phyloP scores from a whole-genome alignment of 1,140 invertebrate genomes.

The Drosophila azteca region DNA sequence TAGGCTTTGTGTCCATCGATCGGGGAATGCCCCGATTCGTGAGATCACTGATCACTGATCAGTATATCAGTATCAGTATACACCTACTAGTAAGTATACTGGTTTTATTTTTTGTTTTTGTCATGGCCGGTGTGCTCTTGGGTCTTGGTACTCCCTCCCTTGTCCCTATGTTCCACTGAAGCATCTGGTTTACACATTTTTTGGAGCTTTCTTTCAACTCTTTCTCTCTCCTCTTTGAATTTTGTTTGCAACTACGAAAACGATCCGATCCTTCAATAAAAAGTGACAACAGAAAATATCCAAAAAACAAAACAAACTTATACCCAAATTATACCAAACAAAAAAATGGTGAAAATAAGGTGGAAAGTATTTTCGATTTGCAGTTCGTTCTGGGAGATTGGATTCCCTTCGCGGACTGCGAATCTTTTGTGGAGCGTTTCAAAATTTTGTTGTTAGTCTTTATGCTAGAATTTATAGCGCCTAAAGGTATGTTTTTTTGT shows the following conservation, averaged over 20 bases:
- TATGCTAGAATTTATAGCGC: conserved; percentile 68
- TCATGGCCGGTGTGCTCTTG: conserved; percentile 22
- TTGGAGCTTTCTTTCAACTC: conserved; percentile 21
- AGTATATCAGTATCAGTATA: conserved; percentile 8
- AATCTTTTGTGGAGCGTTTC: conserved; percentile 47
- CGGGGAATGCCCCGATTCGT: background rate
- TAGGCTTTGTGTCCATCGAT: conserved; percentile 48
- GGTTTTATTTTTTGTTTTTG: conserved; percentile 6
- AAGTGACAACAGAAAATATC: background rate
- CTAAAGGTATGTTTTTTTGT: conserved; percentile 73
- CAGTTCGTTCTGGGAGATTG: background rate
- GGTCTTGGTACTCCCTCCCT: background rate
- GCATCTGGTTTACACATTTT: conserved; percentile 48
- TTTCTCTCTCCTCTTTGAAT: conserved; percentile 30
- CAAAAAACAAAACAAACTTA: background rate
- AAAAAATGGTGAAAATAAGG: conserved; percentile 3
- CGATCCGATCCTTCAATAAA: conserved; percentile 4
- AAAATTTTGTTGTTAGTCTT: conserved; percentile 54
- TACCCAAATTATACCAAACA: background rate
- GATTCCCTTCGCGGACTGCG: conserved; percentile 7
- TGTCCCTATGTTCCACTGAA: conserved; percentile 45
- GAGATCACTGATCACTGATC: too few relatives aligned
- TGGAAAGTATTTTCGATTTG: conserved; percentile 13
- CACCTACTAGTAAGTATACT: conserved; percentile 6
- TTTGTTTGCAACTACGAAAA: conserved; percentile 60